phyloP scores from a whole-genome alignment of 2,888 invertebrate species.

The Pogonocherus hispidulus region DNA sequence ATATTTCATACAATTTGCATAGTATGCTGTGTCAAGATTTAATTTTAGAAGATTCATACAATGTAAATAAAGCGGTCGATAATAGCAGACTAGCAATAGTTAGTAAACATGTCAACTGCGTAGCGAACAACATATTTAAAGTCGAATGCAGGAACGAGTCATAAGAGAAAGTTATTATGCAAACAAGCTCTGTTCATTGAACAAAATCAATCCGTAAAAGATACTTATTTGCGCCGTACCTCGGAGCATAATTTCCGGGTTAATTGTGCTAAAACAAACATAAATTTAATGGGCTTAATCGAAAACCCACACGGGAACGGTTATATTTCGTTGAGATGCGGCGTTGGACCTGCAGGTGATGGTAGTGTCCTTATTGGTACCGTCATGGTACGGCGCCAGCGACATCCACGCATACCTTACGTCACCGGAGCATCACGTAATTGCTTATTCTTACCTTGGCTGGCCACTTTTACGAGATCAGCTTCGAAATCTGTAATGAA shows the following conservation, averaged over 20 bases:
- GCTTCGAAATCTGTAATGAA: not conserved
- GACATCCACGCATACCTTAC: slow-evolving; percentile 19
- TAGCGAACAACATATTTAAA: slow-evolving; percentile 2
- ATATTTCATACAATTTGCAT: too few relatives aligned
- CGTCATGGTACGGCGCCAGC: slow-evolving; percentile 35
- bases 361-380: slow-evolving; percentile 39
- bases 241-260: slow-evolving; percentile 11
- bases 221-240: slow-evolving; percentile 1
- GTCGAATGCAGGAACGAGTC: not conserved
- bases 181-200: slow-evolving; percentile 12
- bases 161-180: slow-evolving; percentile 17
- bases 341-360: slow-evolving; percentile 17
- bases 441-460: slow-evolving; percentile 13
- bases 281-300: slow-evolving; percentile 20
- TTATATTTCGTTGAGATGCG: slow-evolving; percentile 2
- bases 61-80: not conserved
- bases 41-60: not conserved
- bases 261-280: slow-evolving; percentile 15
- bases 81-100: not conserved
- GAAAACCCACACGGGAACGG: slow-evolving; percentile 18
- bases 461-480: slow-evolving; percentile 5
- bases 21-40: too few relatives aligned
- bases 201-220: slow-evolving; percentile 7
- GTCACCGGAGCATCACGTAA: slow-evolving; percentile 10
- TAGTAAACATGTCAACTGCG: slow-evolving; percentile 1